Conservation (phyloP, 2,113 vertebrate genomes). For the Australoheros scitulus region DNA sequence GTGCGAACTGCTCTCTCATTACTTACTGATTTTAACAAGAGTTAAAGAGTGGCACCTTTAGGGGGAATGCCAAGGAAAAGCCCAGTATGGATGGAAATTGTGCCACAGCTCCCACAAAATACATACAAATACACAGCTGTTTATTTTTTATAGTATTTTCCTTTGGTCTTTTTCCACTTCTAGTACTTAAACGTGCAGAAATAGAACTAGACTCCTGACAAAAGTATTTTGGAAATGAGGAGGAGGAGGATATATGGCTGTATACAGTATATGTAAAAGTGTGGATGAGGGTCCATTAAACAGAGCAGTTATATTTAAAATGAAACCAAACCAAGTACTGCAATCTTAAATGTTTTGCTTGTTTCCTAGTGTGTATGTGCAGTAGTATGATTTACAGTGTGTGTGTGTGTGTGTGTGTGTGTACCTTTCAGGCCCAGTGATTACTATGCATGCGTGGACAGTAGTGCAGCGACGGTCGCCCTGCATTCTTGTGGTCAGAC, state of each 20-base stretch:
- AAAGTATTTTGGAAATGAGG: constrained; percentile 6
- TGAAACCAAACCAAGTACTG: neutral
- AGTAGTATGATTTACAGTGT: neutral
- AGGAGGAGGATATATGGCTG: neutral
- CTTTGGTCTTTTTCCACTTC: neutral
- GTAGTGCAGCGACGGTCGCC: constrained; percentile 24
- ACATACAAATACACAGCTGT: constrained; percentile 3
- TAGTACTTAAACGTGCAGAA: constrained; percentile 1
- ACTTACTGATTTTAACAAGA: constrained; percentile 23
- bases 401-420: neutral
- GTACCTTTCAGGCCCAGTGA: constrained; percentile 35
- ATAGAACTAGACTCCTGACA: constrained; percentile 14
- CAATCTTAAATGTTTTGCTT: neutral
- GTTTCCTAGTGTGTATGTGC: neutral
- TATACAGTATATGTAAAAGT: neutral
- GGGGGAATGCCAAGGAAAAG: neutral
- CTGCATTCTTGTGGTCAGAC: constrained; percentile 57
- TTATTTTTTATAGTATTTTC: constrained; percentile 28
- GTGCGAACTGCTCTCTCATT: constrained; percentile 9
- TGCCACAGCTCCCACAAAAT: constrained; percentile 30
- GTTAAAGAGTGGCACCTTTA: constrained; percentile 16
- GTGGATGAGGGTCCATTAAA: neutral
- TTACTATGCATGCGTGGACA: constrained; percentile 39
- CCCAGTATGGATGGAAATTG: constrained; percentile 35
- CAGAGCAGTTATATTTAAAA: neutral